Percentiles rank a stretch among this genome's conserved stretches.
These are phyloP conservation scores for Ifrita kowaldi DNA, from an alignment of 2,113 vertebrate species.

Conservation along the genomic window DNA sequence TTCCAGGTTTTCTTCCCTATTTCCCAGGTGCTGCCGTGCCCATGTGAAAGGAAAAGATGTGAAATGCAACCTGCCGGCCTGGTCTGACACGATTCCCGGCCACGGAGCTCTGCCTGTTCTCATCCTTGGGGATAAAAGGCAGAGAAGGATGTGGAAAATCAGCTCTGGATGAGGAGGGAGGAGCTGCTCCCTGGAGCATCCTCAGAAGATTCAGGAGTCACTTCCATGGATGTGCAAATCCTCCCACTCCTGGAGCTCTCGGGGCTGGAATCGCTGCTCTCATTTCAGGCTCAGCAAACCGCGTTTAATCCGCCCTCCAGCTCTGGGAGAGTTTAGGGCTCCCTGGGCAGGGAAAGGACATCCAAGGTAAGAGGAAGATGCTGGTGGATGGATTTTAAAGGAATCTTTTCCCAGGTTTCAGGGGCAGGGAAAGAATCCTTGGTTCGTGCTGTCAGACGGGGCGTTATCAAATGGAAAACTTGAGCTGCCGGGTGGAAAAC, in stretches of 20 bases:
- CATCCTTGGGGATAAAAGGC: not conserved
- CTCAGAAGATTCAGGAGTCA: not conserved
- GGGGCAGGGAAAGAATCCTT: not conserved
- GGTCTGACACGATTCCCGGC: not conserved
- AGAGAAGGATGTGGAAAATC: not conserved
- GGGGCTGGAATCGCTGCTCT: not conserved
- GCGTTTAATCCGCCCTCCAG: not conserved
- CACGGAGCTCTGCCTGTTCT: not conserved
- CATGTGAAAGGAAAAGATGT: not conserved
- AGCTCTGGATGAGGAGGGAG: not conserved
- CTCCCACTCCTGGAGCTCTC: fast-evolving
- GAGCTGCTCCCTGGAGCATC: not conserved
- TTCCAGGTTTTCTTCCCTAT: not conserved
- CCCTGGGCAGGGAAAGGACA: not conserved
- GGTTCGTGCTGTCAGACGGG: fast-evolving
- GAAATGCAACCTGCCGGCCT: not conserved
- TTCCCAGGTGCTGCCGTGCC: not conserved
- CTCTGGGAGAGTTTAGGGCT: not conserved
- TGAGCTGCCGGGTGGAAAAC: not conserved
- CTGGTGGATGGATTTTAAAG: not conserved
- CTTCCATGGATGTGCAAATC: not conserved
- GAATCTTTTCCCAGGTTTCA: not conserved
- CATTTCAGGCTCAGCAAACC: not conserved
- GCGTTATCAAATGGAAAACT: fast-evolving
- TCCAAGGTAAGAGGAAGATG: not conserved